Evolutionary conservation across 2,888 invertebrate species (phyloP).

Genomic region (Sabatieria punctata): DNA sequence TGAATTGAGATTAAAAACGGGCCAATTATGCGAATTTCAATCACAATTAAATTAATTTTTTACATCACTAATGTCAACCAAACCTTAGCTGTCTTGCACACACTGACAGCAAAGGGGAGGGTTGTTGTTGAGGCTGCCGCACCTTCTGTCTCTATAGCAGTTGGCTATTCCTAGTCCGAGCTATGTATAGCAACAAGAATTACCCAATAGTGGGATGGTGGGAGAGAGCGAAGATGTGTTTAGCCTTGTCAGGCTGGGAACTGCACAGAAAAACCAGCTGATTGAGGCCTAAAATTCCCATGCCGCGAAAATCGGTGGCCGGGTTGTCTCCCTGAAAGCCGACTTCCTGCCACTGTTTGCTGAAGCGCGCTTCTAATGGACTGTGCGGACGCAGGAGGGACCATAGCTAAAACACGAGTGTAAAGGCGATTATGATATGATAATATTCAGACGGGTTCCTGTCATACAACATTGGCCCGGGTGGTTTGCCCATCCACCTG

Average conservation of each 20-base stretch:
- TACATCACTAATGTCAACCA: background rate
- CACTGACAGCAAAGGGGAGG: too few relatives aligned
- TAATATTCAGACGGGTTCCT: too few relatives aligned
- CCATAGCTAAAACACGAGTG: constrained; percentile 51
- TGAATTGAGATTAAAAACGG: too few relatives aligned
- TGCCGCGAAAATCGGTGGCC: constrained; percentile 91
- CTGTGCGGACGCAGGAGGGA: constrained; percentile 55
- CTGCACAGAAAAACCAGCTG: constrained; percentile 51
- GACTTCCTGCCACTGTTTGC: constrained; percentile 82
- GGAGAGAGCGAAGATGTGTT: constrained; percentile 14
- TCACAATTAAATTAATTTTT: too few relatives aligned
- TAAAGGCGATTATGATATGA: too few relatives aligned
- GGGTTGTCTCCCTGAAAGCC: constrained; percentile 92
- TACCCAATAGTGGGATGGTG: constrained; percentile 16
- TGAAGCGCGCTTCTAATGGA: constrained; percentile 51
- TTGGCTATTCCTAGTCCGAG: too few relatives aligned
- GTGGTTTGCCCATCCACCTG: too few relatives aligned
- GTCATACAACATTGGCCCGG: too few relatives aligned
- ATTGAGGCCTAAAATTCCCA: constrained; percentile 82
- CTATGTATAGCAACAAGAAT: background rate
- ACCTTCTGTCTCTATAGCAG: too few relatives aligned
- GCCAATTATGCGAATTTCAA: too few relatives aligned
- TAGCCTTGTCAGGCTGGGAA: constrained; percentile 13
- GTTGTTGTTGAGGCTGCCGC: too few relatives aligned
- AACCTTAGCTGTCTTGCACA: too few relatives aligned